Conservation (phyloP, 2,113 vertebrate genomes). For the Charadrius vociferus region DNA sequence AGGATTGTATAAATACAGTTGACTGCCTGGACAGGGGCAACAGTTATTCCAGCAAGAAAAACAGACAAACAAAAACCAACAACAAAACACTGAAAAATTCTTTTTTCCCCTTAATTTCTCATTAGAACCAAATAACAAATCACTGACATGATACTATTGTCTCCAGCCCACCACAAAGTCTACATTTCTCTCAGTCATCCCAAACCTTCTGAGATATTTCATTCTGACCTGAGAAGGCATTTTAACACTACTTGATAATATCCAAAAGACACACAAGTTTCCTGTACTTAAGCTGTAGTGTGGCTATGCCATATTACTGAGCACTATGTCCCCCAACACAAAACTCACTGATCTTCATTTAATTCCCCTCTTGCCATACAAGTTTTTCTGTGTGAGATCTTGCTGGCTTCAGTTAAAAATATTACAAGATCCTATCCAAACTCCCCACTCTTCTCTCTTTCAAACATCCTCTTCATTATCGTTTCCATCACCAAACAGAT, state of each 20-base stretch:
- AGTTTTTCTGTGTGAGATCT: conserved; percentile 1
- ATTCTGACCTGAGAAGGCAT: not conserved
- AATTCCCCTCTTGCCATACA: not conserved
- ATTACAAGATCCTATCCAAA: not conserved
- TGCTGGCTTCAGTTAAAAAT: conserved; percentile 13
- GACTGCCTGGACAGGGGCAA: fast-evolving
- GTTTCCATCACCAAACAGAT: conserved; percentile 56
- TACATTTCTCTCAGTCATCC: not conserved
- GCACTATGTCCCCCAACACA: not conserved
- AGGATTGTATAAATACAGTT: not conserved
- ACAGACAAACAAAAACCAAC: not conserved
- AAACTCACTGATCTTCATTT: not conserved
- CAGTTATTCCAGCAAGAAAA: not conserved
- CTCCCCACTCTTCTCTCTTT: conserved; percentile 4
- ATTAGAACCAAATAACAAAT: not conserved
- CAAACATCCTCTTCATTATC: conserved; percentile 46
- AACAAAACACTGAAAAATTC: not conserved
- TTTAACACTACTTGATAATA: not conserved
- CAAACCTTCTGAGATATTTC: not conserved
- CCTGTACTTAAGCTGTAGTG: not conserved
- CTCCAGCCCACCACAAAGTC: not conserved
- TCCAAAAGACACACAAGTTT: not conserved
- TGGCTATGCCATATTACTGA: not conserved
- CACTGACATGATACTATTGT: not conserved
- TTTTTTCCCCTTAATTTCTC: not conserved